These are phyloP conservation scores for Psittacus erithacus DNA, from an alignment of 2,113 vertebrate genomes.

Conservation along the genomic window DNA sequence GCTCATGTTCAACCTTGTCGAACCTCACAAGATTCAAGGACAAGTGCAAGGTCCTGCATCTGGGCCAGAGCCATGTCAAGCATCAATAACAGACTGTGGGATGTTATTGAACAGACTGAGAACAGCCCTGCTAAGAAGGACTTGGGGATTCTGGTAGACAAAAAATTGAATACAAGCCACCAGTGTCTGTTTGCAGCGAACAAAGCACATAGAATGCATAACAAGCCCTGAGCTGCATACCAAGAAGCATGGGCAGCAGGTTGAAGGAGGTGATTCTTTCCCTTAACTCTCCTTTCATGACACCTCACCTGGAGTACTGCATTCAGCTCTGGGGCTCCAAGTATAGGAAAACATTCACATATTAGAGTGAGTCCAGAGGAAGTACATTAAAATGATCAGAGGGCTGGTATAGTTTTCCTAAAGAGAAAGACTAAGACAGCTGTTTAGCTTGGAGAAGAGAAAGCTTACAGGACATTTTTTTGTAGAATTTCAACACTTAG, in stretches of 20 bases:
- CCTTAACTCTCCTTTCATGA: background rate
- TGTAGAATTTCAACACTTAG: background rate
- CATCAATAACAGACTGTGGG: background rate
- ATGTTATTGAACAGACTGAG: background rate
- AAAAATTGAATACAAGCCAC: background rate
- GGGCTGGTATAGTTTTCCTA: background rate
- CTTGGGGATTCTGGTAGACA: background rate
- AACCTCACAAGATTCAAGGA: background rate
- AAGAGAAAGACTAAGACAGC: background rate
- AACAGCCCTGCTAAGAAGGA: background rate
- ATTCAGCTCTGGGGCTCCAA: background rate
- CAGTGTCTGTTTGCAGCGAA: fast-evolving
- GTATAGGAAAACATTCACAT: background rate
- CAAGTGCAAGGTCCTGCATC: background rate
- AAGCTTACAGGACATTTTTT: background rate
- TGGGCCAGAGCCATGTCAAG: background rate
- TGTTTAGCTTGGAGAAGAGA: background rate
- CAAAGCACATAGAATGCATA: background rate
- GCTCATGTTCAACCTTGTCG: background rate
- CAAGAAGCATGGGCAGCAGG: background rate
- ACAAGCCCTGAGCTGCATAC: background rate
- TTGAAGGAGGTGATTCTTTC: background rate
- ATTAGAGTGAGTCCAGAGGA: fast-evolving
- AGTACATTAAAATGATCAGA: background rate
- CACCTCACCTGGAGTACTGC: background rate